phyloP scores from a whole-genome alignment of 2,888 invertebrate genomes.

The Glaucopsyche alexis region DNA sequence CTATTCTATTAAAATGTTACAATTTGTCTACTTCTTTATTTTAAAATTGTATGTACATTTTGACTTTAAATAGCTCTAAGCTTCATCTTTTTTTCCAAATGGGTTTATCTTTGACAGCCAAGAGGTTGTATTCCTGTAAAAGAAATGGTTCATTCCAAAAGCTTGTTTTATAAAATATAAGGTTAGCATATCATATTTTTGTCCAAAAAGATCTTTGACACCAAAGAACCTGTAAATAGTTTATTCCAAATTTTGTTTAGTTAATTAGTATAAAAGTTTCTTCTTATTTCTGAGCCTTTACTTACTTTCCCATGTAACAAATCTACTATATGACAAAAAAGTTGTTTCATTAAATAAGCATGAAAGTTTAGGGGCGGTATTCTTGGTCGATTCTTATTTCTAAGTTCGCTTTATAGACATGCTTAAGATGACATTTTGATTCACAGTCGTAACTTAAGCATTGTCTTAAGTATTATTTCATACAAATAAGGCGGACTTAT shows the following conservation, averaged over 20 bases:
- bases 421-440: too few relatives aligned
- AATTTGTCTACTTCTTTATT: constrained; percentile 56
- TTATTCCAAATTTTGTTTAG: neutral
- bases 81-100: constrained; percentile 85
- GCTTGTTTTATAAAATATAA: neutral
- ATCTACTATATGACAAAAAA: too few relatives aligned
- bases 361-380: too few relatives aligned
- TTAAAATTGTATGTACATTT: constrained; percentile 55
- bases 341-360: too few relatives aligned
- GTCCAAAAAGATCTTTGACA: neutral
- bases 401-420: too few relatives aligned
- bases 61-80: constrained; percentile 62
- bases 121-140: constrained; percentile 66
- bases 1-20: constrained; percentile 28
- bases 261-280: neutral
- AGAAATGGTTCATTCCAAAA: neutral
- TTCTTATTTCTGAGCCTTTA: too few relatives aligned
- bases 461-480: too few relatives aligned
- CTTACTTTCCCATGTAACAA: too few relatives aligned
- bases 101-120: constrained; percentile 90
- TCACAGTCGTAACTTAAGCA: too few relatives aligned
- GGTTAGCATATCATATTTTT: neutral
- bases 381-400: too few relatives aligned
- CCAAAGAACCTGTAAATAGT: neutral
- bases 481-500: too few relatives aligned